phyloP scores from a whole-genome alignment of 2,797 vertebrate species.

The Epinephelus awoara region DNA sequence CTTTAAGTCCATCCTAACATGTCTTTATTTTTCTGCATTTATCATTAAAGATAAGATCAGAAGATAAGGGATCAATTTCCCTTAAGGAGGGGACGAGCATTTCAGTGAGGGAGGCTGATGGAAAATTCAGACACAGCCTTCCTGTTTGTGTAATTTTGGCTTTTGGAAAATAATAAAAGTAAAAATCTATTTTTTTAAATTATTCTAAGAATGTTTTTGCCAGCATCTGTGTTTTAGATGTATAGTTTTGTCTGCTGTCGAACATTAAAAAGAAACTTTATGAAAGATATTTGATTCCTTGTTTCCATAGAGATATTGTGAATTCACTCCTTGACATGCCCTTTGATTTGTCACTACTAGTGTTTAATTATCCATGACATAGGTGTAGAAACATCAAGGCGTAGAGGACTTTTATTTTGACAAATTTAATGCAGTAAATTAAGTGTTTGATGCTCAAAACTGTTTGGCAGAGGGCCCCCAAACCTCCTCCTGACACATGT shows the following conservation, averaged over 20 bases:
- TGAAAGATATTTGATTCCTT: background rate
- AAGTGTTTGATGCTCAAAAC: no score
- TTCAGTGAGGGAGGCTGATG: background rate
- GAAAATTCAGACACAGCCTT: background rate
- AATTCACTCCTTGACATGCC: background rate
- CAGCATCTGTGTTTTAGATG: background rate
- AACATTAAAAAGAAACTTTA: background rate
- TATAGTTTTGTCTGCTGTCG: background rate
- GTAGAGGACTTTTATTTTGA: no score
- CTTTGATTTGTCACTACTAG: background rate
- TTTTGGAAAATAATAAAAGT: background rate
- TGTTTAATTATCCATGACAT: no score
- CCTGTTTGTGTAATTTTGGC: background rate
- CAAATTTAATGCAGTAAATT: no score
- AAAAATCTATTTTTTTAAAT: background rate
- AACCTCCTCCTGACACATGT: no score
- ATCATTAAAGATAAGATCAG: background rate
- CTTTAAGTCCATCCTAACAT: background rate
- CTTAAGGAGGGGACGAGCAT: background rate
- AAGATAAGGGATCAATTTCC: background rate
- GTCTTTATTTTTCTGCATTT: background rate
- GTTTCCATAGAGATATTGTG: background rate
- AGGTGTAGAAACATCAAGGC: no score
- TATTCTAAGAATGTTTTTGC: no score
- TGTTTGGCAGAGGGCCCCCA: no score